phyloP scores from a whole-genome alignment of 2,888 invertebrate genomes.

The Acleris holmiana region DNA sequence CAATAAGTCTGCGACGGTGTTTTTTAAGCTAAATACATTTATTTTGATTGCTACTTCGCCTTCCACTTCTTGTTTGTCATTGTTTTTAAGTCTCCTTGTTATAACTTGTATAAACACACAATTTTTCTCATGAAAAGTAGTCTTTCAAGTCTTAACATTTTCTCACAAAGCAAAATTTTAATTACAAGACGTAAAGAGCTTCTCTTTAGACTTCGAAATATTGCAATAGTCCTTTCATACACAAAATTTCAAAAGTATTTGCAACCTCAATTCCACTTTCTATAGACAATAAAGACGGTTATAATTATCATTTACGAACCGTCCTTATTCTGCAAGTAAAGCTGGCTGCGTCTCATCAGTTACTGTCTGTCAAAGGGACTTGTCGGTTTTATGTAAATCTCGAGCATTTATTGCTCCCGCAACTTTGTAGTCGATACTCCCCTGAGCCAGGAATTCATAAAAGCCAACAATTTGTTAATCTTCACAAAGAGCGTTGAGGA shows the following conservation, averaged over 20 bases:
- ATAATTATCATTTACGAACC: conserved; percentile 52
- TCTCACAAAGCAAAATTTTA: neutral
- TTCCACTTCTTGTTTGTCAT: conserved; percentile 70
- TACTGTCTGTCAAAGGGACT: conserved; percentile 66
- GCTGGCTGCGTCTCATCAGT: conserved; percentile 63
- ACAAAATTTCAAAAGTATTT: conserved; percentile 18
- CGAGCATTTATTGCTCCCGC: conserved; percentile 63
- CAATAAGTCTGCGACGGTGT: conserved; percentile 73
- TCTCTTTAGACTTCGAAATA: neutral
- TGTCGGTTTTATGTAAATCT: conserved; percentile 68
- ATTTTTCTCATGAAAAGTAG: conserved; percentile 43
- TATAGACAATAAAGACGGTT: conserved; percentile 58
- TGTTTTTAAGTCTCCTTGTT: conserved; percentile 71
- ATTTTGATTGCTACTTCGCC: conserved; percentile 60
- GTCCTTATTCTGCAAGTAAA: conserved; percentile 54
- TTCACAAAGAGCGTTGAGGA: conserved; percentile 52
- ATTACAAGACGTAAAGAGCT: neutral
- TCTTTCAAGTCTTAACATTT: neutral
- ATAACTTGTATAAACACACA: conserved; percentile 50
- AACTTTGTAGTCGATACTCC: conserved; percentile 58
- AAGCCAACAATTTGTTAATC: conserved; percentile 64
- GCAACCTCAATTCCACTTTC: conserved; percentile 16
- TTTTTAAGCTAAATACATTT: conserved; percentile 70
- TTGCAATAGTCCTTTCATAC: conserved; percentile 9
- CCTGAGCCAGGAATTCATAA: conserved; percentile 52